Percentiles rank a stretch among this genome's conserved stretches.
Evolutionary conservation across 2,888 invertebrate species (phyloP).

Genomic region (Onthophagus sagittarius): DNA sequence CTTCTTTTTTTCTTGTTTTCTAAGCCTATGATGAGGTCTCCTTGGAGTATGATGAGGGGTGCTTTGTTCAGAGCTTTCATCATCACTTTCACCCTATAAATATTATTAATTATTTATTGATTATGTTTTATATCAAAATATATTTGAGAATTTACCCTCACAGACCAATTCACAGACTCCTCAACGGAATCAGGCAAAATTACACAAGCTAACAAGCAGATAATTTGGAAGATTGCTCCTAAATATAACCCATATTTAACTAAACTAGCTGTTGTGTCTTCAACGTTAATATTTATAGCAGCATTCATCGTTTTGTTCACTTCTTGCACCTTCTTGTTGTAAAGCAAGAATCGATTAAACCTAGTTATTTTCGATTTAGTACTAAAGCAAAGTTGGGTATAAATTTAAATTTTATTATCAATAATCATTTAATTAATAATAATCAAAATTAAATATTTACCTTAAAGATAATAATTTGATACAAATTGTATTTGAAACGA

Average conservation of each 20-base stretch:
- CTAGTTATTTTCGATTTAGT: no score
- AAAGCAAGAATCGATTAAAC: no score
- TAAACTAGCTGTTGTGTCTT: slow-evolving; percentile 69
- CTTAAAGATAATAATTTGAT: no score
- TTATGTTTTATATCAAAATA: not conserved
- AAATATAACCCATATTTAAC: slow-evolving; percentile 78
- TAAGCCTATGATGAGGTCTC: slow-evolving; percentile 58
- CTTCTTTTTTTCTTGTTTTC: slow-evolving; percentile 71
- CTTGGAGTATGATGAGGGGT: slow-evolving; percentile 68
- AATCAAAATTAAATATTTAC: no score
- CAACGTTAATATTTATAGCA: slow-evolving; percentile 55
- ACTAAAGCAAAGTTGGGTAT: no score
- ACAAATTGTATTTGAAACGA: no score
- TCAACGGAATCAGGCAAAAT: slow-evolving; percentile 66
- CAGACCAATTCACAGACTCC: slow-evolving; percentile 44
- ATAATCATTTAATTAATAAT: no score
- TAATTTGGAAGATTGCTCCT: slow-evolving; percentile 83
- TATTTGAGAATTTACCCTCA: slow-evolving; percentile 48
- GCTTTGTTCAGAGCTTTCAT: slow-evolving; percentile 69
- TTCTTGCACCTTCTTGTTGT: no score
- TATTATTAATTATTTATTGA: not conserved
- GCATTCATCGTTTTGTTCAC: slow-evolving; percentile 42
- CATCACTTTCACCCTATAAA: slow-evolving; percentile 62
- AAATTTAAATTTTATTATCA: no score
- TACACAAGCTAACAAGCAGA: slow-evolving; percentile 79